phyloP scores from a whole-genome alignment of 1,140 invertebrate genomes.

The Drosophila rhopaloa region DNA sequence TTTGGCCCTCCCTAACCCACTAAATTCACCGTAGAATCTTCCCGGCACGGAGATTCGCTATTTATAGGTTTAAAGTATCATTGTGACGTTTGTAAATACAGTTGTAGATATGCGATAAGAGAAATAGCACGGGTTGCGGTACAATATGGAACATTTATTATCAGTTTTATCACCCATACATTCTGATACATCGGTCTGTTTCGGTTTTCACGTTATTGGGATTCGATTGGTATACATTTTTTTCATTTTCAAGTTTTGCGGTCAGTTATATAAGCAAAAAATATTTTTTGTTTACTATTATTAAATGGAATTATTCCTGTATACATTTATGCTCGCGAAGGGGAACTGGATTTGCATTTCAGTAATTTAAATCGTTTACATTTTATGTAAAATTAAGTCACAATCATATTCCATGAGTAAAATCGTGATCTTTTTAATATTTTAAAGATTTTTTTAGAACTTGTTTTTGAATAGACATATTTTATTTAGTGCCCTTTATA shows the following conservation, averaged over 20 bases:
- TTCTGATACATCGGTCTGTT: slow-evolving; percentile 17
- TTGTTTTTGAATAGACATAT: too few species aligned
- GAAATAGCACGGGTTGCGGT: not conserved
- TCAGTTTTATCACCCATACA: slow-evolving; percentile 77
- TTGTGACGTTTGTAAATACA: slow-evolving; percentile 77
- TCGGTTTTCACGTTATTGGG: slow-evolving; percentile 23
- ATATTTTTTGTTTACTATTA: not conserved
- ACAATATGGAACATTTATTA: slow-evolving; percentile 81
- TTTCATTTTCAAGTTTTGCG: not conserved
- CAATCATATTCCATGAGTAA: too few species aligned
- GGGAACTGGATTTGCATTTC: too few species aligned
- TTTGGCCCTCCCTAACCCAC: slow-evolving; percentile 23
- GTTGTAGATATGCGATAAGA: slow-evolving; percentile 49
- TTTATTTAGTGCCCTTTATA: too few species aligned
- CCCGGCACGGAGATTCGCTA: slow-evolving; percentile 34
- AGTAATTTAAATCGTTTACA: too few species aligned
- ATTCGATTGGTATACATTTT: slow-evolving; percentile 7
- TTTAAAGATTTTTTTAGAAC: too few species aligned
- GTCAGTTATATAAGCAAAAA: too few species aligned
- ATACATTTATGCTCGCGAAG: not conserved
- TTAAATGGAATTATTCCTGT: slow-evolving; percentile 1
- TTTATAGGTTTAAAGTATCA: slow-evolving; percentile 54
- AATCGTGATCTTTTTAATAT: too few species aligned
- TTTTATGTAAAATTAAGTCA: too few species aligned
- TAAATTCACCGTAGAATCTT: slow-evolving; percentile 47